Evolutionary conservation across 2,113 vertebrate genomes (phyloP).

Genomic region (Prionailurus viverrinus): DNA sequence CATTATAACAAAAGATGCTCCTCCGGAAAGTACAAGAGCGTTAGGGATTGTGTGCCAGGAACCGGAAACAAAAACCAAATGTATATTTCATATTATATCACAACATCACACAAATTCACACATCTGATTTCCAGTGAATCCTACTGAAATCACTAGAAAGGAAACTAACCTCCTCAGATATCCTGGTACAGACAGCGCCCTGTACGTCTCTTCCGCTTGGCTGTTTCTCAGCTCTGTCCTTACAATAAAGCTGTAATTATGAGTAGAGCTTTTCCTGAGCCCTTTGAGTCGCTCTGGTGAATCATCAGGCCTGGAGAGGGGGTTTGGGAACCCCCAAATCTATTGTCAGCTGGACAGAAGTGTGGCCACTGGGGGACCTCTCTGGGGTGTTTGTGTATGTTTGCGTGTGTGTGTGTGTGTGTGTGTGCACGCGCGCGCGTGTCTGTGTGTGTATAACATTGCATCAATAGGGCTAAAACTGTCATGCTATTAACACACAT

Average conservation of each 20-base stretch:
- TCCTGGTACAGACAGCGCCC: neutral
- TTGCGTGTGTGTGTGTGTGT: neutral
- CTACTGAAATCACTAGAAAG: neutral
- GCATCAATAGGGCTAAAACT: neutral
- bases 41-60: neutral
- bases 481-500: slow-evolving; percentile 62
- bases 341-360: neutral
- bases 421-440: neutral
- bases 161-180: slow-evolving; percentile 34
- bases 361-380: neutral
- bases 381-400: too few relatives aligned
- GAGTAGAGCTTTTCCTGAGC: neutral
- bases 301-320: neutral
- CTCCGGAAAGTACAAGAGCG: neutral
- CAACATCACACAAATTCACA: neutral
- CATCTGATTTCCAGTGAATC: neutral
- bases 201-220: neutral
- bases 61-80: neutral
- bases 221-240: neutral
- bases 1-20: neutral
- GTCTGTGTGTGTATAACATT: neutral
- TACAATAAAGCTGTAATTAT: neutral
- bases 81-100: neutral
- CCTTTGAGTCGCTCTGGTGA: neutral
- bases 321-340: neutral